phyloP scores from a whole-genome alignment of 2,113 vertebrate genomes.

The Nymphicus hollandicus region DNA sequence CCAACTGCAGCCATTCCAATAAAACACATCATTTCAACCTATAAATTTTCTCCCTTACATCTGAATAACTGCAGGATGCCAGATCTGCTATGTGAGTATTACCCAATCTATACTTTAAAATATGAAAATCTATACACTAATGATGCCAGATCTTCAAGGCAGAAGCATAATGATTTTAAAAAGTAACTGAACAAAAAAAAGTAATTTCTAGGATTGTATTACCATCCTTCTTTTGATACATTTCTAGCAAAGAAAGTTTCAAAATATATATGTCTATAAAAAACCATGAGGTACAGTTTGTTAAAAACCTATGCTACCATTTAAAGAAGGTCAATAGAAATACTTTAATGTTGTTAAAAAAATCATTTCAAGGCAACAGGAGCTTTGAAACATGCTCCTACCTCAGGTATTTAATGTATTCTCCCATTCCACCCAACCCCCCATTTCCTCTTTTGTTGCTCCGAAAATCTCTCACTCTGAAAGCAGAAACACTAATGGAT shows the following conservation, averaged over 20 bases:
- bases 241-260: neutral
- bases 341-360: neutral
- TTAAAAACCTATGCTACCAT: neutral
- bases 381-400: neutral
- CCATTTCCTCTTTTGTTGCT: neutral
- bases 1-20: neutral
- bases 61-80: neutral
- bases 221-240: neutral
- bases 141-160: neutral
- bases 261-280: neutral
- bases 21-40: neutral
- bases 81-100: neutral
- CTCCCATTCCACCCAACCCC: neutral
- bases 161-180: neutral
- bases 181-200: neutral
- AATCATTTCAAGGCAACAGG: neutral
- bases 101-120: neutral
- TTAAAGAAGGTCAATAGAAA: neutral
- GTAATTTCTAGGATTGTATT: neutral
- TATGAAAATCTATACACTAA: neutral
- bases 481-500: slow-evolving; percentile 29
- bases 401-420: neutral
- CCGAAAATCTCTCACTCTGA: slow-evolving; percentile 1
- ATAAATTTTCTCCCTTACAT: neutral
- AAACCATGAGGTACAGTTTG: neutral